These are phyloP conservation scores for Chrysopa pallens DNA, from an alignment of 1,140 invertebrate genomes.

Conservation along the genomic window DNA sequence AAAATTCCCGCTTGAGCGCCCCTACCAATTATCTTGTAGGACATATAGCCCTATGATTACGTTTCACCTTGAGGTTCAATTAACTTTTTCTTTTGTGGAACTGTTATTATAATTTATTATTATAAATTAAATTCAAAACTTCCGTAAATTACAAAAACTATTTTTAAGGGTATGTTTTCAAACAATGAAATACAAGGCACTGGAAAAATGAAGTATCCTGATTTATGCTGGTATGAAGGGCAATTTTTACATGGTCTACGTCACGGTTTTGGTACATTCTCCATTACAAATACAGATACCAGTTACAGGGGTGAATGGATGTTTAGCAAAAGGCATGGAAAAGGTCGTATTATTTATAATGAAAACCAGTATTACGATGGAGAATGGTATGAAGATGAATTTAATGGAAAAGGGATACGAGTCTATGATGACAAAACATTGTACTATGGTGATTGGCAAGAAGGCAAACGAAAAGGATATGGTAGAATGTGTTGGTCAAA, in stretches of 20 bases:
- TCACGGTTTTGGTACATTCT: constrained; percentile 31
- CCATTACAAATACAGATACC: constrained; percentile 23
- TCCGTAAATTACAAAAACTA: no score
- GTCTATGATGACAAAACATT: constrained; percentile 25
- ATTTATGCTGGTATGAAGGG: constrained; percentile 32
- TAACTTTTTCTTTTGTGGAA: no score
- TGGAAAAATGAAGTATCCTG: constrained; percentile 29
- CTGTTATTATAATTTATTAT: no score
- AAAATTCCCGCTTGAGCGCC: no score
- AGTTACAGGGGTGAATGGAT: constrained; percentile 31
- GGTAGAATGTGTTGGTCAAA: constrained; percentile 35
- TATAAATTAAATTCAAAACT: no score
- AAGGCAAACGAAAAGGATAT: constrained; percentile 26
- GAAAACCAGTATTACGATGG: constrained; percentile 20
- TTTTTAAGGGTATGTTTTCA: constrained; percentile 29
- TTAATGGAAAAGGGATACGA: constrained; percentile 26
- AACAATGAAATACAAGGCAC: constrained; percentile 30
- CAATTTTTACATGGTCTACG: constrained; percentile 30
- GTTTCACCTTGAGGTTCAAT: no score
- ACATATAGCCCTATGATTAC: no score
- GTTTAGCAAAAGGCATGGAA: constrained; percentile 26
- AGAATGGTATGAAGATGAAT: constrained; percentile 23
- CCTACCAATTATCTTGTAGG: no score
- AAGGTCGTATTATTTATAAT: constrained; percentile 19
- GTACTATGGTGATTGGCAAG: constrained; percentile 32